These are phyloP conservation scores for Goniozus legneri DNA, from an alignment of 1,140 invertebrate species.

Conservation along the genomic window DNA sequence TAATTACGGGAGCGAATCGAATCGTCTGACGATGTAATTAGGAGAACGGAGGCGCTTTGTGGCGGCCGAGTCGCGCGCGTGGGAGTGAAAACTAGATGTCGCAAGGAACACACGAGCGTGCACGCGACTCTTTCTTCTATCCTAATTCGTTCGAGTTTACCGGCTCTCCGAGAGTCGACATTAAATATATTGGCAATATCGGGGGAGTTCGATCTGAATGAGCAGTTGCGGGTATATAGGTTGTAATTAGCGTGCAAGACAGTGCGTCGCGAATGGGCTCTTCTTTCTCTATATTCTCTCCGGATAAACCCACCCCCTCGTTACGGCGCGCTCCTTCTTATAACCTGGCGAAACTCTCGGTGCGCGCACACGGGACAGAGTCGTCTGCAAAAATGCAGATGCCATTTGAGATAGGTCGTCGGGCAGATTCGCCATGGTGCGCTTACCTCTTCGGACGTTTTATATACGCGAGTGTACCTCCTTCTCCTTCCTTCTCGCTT, in stretches of 20 bases:
- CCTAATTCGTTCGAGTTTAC: too few species aligned
- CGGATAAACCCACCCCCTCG: too few species aligned
- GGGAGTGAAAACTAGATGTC: slow-evolving; percentile 20
- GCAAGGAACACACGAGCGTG: slow-evolving; percentile 14
- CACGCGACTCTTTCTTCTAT: too few species aligned
- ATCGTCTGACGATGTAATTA: background rate
- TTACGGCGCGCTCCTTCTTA: slow-evolving; percentile 8
- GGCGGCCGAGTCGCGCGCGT: slow-evolving; percentile 17
- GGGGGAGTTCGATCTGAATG: slow-evolving; percentile 22
- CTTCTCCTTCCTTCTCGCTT: background rate
- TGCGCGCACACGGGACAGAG: slow-evolving; percentile 17
- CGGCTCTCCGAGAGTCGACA: too few species aligned
- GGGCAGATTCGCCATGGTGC: slow-evolving; percentile 21
- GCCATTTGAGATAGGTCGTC: slow-evolving; percentile 24
- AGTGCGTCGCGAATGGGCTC: too few species aligned
- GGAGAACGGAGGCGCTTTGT: too few species aligned
- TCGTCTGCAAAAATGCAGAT: slow-evolving; percentile 30
- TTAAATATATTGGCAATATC: slow-evolving; percentile 25
- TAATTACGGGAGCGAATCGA: slow-evolving; percentile 6
- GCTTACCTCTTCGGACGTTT: too few species aligned
- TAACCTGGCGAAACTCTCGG: too few species aligned
- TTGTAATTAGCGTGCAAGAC: slow-evolving; percentile 23
- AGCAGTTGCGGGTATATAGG: slow-evolving; percentile 16
- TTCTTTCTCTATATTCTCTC: too few species aligned
- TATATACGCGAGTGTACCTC: background rate